Conservation (phyloP, 2,888 invertebrate genomes). For the Rosalia funebris region DNA sequence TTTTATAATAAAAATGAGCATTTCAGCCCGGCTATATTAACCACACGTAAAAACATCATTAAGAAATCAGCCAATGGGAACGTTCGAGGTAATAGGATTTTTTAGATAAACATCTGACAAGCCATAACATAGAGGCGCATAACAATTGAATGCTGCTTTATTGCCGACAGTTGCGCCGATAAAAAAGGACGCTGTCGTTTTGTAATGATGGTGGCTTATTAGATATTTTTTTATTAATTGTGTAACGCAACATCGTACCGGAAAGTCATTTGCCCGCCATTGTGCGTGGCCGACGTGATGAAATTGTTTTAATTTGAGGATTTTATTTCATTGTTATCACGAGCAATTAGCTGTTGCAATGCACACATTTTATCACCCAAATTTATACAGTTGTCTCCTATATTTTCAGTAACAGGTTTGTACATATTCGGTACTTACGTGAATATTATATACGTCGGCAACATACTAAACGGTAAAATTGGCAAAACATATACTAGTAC, state of each 20-base stretch:
- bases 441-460: too few relatives aligned
- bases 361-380: too few relatives aligned
- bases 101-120: conserved; percentile 53
- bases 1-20: conserved; percentile 64
- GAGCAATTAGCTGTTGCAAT: too few relatives aligned
- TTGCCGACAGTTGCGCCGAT: conserved; percentile 34
- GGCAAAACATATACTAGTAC: too few relatives aligned
- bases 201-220: conserved; percentile 29
- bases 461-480: too few relatives aligned
- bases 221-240: conserved; percentile 35
- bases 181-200: conserved; percentile 33
- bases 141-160: conserved; percentile 40
- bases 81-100: conserved; percentile 62
- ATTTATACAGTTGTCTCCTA: too few relatives aligned
- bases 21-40: conserved; percentile 59
- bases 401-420: too few relatives aligned
- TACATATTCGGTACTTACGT: too few relatives aligned
- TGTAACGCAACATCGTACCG: conserved; percentile 30
- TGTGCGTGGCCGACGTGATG: not conserved
- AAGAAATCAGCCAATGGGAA: conserved; percentile 63
- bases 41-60: conserved; percentile 66
- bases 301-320: not conserved
- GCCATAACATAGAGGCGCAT: conserved; percentile 27
- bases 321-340: not conserved
- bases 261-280: conserved; percentile 28